Percentiles rank a stretch among this genome's conserved stretches.
Conservation (phyloP, 92 coral and sea anemone genomes). For the Porites cylindrica region DNA sequence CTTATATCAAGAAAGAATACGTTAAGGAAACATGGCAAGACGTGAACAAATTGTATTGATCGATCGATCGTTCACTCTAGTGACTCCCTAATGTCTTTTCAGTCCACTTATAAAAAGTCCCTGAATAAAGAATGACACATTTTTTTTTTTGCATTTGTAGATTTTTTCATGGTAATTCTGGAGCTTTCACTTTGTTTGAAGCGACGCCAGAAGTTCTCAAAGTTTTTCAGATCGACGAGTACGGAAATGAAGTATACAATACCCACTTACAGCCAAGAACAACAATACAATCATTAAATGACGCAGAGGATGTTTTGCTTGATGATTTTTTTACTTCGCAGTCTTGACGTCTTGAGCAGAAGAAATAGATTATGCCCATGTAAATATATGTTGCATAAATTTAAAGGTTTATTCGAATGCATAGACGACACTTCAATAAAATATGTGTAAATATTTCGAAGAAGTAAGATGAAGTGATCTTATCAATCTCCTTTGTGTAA, state of each 20-base stretch:
- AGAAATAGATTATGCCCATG: neutral
- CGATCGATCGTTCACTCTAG: too few relatives aligned
- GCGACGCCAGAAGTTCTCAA: slow-evolving; percentile 69
- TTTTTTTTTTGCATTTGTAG: slow-evolving; percentile 26
- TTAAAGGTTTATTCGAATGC: too few relatives aligned
- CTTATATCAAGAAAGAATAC: too few relatives aligned
- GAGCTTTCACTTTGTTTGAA: slow-evolving; percentile 78
- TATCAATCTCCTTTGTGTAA: too few relatives aligned
- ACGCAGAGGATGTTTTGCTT: slow-evolving; percentile 39
- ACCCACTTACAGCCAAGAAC: slow-evolving; percentile 64
- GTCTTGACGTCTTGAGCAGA: neutral
- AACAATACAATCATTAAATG: neutral
- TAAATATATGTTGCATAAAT: neutral
- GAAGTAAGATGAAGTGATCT: too few relatives aligned
- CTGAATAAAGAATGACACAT: too few relatives aligned
- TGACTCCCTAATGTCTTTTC: too few relatives aligned
- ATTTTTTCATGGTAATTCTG: slow-evolving; percentile 75
- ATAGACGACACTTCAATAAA: too few relatives aligned
- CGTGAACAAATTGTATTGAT: too few relatives aligned
- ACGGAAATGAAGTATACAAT: slow-evolving; percentile 44
- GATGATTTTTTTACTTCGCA: slow-evolving; percentile 69
- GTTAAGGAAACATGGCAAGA: too few relatives aligned
- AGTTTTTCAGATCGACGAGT: slow-evolving; percentile 59
- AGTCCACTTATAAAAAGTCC: too few relatives aligned
- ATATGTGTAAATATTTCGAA: too few relatives aligned